A percentile compares a stretch with the other conserved stretches of the same genome.
Conservation (phyloP, 2,113 vertebrate genomes). For the Phocoena sinus region DNA sequence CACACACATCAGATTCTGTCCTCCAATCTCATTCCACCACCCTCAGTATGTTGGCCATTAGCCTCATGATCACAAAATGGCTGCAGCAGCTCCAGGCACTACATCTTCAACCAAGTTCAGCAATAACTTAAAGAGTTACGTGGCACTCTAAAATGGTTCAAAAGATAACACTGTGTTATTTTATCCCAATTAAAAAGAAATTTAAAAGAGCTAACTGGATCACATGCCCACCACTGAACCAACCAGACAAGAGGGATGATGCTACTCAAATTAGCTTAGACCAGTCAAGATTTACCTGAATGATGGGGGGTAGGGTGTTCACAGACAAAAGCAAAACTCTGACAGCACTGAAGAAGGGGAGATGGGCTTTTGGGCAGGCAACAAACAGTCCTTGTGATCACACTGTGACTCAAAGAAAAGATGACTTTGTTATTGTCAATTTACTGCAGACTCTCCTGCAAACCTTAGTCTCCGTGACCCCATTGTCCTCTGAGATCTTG, state of each 20-base stretch:
- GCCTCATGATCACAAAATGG: not conserved
- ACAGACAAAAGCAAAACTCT: not conserved
- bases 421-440: not conserved
- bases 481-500: not conserved
- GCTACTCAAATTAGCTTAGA: not conserved
- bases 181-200: not conserved
- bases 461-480: not conserved
- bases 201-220: not conserved
- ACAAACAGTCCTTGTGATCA: not conserved
- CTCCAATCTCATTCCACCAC: not conserved
- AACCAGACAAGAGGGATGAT: not conserved
- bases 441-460: not conserved
- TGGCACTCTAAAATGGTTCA: not conserved
- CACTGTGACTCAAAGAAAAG: not conserved
- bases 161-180: not conserved
- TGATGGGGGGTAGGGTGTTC: not conserved
- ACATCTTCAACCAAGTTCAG: not conserved
- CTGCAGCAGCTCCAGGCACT: not conserved
- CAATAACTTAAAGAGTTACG: not conserved
- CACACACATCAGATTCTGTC: not conserved
- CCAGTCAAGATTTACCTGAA: not conserved
- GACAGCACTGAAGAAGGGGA: not conserved
- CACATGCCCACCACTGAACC: not conserved
- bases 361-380: too few relatives aligned
- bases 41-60: not conserved